These are phyloP conservation scores for Brachionus angularis DNA, from an alignment of 1,140 invertebrate genomes.

Conservation along the genomic window DNA sequence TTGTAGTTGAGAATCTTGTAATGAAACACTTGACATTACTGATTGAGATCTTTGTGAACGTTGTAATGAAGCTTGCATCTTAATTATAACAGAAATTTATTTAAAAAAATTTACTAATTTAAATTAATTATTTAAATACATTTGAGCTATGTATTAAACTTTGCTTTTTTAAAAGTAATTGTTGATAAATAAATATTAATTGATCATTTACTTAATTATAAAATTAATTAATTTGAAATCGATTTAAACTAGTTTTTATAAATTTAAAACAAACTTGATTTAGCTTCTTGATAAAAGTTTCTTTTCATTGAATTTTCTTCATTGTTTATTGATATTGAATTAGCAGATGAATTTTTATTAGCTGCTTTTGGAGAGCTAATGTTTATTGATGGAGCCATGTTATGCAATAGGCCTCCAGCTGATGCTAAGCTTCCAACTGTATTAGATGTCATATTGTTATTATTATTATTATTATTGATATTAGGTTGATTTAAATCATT, in stretches of 20 bases:
- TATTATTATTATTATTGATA: not conserved
- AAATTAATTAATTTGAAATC: not conserved
- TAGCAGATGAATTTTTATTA: not conserved
- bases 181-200: conserved; percentile 32
- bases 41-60: conserved; percentile 24
- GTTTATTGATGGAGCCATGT: conserved; percentile 1
- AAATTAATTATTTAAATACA: not conserved
- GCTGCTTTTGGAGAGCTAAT: conserved; percentile 6
- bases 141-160: not conserved
- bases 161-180: conserved; percentile 33
- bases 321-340: not conserved
- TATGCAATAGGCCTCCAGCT: not conserved
- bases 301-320: conserved; percentile 13
- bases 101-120: not conserved
- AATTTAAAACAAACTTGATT: conserved; percentile 1
- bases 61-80: not conserved
- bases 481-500: not conserved
- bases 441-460: not conserved
- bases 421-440: conserved; percentile 21
- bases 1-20: conserved; percentile 32
- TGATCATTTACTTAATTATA: conserved; percentile 5
- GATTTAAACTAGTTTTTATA: not conserved
- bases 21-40: conserved; percentile 12
- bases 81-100: not conserved
- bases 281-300: conserved; percentile 43